These are phyloP conservation scores for Sitophilus oryzae DNA, from an alignment of 1,140 invertebrate genomes.

Conservation along the genomic window DNA sequence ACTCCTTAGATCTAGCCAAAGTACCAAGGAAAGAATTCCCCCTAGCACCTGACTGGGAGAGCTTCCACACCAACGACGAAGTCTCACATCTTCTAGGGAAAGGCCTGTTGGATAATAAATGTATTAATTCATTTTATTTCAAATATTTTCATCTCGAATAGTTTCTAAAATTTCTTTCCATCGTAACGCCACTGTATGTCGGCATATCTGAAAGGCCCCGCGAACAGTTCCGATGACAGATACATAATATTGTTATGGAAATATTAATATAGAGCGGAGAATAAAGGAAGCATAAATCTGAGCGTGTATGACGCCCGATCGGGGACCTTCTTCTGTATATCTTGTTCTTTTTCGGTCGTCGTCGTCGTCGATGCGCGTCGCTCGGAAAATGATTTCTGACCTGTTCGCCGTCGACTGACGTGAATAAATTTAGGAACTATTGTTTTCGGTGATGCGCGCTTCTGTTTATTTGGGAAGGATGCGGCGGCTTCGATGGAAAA, in stretches of 20 bases:
- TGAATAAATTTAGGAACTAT: constrained; percentile 24
- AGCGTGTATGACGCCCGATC: background rate
- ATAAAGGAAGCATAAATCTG: constrained; percentile 26
- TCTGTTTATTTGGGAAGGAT: constrained; percentile 6
- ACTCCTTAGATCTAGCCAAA: no score
- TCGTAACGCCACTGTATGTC: no score
- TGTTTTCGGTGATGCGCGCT: constrained; percentile 13
- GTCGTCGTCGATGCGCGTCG: constrained; percentile 6
- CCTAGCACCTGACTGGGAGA: no score
- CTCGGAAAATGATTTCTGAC: constrained; percentile 19
- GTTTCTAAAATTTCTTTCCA: no score
- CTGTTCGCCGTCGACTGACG: constrained; percentile 22
- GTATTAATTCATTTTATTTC: no score
- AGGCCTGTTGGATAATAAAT: no score
- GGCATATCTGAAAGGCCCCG: constrained; percentile 18
- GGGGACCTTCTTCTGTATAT: background rate
- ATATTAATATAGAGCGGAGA: constrained; percentile 30
- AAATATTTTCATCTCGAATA: no score
- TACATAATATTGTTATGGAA: constrained; percentile 34
- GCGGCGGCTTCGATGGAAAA: no score
- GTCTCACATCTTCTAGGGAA: no score
- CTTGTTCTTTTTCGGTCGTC: background rate
- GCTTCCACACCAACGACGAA: no score
- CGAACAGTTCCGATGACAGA: constrained; percentile 23
- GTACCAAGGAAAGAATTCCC: no score